Evolutionary conservation across 2,113 vertebrate genomes (phyloP).

Genomic region (Hoplias malabaricus): DNA sequence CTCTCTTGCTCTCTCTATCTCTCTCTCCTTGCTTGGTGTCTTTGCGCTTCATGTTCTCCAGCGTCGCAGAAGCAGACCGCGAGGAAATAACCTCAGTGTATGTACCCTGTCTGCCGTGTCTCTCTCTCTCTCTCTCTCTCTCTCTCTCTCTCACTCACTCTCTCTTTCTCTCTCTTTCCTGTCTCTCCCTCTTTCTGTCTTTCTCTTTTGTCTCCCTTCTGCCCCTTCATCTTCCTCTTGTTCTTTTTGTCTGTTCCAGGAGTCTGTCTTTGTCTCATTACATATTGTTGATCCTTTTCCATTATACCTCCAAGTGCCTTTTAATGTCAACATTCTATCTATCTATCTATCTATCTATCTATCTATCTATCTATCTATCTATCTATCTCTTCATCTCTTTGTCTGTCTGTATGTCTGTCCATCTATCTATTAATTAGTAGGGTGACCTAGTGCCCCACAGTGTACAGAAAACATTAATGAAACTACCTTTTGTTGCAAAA

Average conservation of each 20-base stretch:
- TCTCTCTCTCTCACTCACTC: constrained; percentile 14
- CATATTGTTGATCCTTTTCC: constrained; percentile 13
- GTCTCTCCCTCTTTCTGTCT: not conserved
- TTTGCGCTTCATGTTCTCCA: constrained; percentile 49
- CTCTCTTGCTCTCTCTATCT: constrained; percentile 3
- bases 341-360: not conserved
- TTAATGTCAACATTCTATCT: not conserved
- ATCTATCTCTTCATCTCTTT: not conserved
- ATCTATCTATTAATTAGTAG: no score
- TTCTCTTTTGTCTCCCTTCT: no score
- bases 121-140: constrained; percentile 3
- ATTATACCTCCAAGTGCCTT: not conserved
- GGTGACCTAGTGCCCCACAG: not conserved
- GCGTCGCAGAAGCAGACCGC: constrained; percentile 53
- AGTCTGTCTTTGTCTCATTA: constrained; percentile 6
- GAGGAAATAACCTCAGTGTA: constrained; percentile 61
- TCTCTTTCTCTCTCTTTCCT: not conserved
- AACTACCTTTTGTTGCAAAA: no score
- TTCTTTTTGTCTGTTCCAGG: constrained; percentile 9
- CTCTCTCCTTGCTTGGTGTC: constrained; percentile 39
- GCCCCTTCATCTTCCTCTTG: not conserved
- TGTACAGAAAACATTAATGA: no score
- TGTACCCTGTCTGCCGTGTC: constrained; percentile 44
- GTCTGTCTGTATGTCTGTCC: no score
- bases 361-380: not conserved